A percentile compares a stretch with the other conserved stretches of the same genome.
Conservation (phyloP, 2,888 invertebrate genomes). For the Euzophera pinguis region DNA sequence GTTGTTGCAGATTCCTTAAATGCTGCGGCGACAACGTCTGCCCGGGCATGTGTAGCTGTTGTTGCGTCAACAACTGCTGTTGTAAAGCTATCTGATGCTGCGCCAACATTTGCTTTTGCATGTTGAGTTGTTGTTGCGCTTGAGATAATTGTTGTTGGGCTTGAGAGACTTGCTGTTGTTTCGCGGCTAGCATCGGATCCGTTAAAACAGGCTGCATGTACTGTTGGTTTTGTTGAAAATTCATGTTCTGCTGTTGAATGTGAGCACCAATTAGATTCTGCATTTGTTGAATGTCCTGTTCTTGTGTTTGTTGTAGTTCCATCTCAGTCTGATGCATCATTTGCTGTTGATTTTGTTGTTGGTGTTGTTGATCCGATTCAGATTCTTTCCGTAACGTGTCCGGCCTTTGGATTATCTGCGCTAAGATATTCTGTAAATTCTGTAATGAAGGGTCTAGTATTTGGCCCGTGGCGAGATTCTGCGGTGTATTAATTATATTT, state of each 20-base stretch:
- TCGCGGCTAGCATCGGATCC: constrained; percentile 58
- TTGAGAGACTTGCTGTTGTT: constrained; percentile 69
- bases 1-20: constrained; percentile 65
- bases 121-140: constrained; percentile 69
- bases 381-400: constrained; percentile 66
- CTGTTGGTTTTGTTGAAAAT: constrained; percentile 56
- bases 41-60: constrained; percentile 64
- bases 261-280: constrained; percentile 53
- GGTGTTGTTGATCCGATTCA: constrained; percentile 57
- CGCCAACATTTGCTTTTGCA: constrained; percentile 70
- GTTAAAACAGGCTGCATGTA: constrained; percentile 52
- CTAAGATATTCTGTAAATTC: constrained; percentile 65
- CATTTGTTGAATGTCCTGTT: constrained; percentile 54
- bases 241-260: constrained; percentile 53
- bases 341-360: constrained; percentile 34
- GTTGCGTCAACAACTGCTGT: constrained; percentile 69
- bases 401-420: constrained; percentile 71
- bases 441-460: constrained; percentile 75
- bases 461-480: constrained; percentile 61
- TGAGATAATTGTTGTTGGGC: constrained; percentile 68
- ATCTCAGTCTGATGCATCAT: constrained; percentile 37
- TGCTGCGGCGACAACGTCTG: constrained; percentile 71
- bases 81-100: constrained; percentile 73
- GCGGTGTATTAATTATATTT: constrained; percentile 52
- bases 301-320: constrained; percentile 38